A percentile compares a stretch with the other conserved stretches of the same genome.
Evolutionary conservation across 2,797 vertebrate species (phyloP).

Genomic region (Gymnocypris eckloni): DNA sequence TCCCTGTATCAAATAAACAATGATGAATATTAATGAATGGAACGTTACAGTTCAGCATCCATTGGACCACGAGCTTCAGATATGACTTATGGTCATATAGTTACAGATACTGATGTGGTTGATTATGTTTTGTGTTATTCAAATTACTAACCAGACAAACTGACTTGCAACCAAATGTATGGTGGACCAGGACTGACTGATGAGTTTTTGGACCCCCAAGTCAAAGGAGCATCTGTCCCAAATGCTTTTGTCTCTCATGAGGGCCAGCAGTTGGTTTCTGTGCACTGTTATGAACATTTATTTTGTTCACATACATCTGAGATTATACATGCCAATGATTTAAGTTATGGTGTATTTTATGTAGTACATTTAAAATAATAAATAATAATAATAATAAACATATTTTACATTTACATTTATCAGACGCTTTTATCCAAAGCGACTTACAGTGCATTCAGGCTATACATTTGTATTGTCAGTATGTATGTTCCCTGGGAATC

Average conservation of each 20-base stretch:
- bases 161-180: not conserved
- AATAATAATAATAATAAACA: not conserved
- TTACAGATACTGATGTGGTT: not conserved
- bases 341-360: not conserved
- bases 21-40: not conserved
- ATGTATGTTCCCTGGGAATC: too few species aligned
- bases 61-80: not conserved
- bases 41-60: not conserved
- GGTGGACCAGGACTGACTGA: not conserved
- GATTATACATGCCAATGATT: not conserved
- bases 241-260: not conserved
- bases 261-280: not conserved
- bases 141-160: not conserved
- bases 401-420: too few species aligned
- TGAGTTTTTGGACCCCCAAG: not conserved
- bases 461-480: too few species aligned
- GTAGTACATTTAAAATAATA: not conserved
- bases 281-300: too few species aligned
- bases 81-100: not conserved
- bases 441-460: too few species aligned
- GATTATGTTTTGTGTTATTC: not conserved
- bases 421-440: too few species aligned
- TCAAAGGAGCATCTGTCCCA: constrained; percentile 1
- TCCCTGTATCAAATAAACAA: not conserved
- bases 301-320: not conserved